These are phyloP conservation scores for Hoplodrina blanda DNA, from an alignment of 2,888 invertebrate species.

Conservation along the genomic window DNA sequence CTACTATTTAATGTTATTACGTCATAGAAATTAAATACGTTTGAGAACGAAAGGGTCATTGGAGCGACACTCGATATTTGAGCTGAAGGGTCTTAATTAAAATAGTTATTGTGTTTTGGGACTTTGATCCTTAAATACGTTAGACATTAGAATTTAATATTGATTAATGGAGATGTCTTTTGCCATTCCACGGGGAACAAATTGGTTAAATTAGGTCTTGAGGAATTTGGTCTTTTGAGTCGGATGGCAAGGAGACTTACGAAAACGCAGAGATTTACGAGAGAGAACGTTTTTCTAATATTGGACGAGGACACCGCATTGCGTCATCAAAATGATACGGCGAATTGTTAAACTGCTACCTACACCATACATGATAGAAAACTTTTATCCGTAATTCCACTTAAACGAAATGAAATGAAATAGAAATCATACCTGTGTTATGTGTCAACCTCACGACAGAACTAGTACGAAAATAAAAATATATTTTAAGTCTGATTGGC, in stretches of 20 bases:
- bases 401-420: constrained; percentile 21
- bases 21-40: constrained; percentile 22
- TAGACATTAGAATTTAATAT: constrained; percentile 1
- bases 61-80: neutral
- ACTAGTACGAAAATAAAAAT: constrained; percentile 10
- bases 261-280: too few relatives aligned
- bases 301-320: constrained; percentile 22
- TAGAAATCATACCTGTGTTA: constrained; percentile 13
- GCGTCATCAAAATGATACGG: constrained; percentile 28
- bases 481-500: constrained; percentile 4
- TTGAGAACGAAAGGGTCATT: constrained; percentile 19
- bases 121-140: constrained; percentile 8
- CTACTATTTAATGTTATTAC: constrained; percentile 24
- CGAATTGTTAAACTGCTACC: constrained; percentile 10
- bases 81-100: constrained; percentile 24
- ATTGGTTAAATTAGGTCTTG: neutral
- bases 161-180: neutral
- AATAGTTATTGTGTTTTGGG: constrained; percentile 8
- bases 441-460: constrained; percentile 5
- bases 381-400: constrained; percentile 20
- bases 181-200: neutral
- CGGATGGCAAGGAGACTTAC: neutral
- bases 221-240: neutral
- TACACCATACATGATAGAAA: constrained; percentile 1
- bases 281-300: neutral